Percentiles rank a stretch among this genome's conserved stretches.
Evolutionary conservation across 2,888 invertebrate species (phyloP).

Genomic region (Chironomus tentans): DNA sequence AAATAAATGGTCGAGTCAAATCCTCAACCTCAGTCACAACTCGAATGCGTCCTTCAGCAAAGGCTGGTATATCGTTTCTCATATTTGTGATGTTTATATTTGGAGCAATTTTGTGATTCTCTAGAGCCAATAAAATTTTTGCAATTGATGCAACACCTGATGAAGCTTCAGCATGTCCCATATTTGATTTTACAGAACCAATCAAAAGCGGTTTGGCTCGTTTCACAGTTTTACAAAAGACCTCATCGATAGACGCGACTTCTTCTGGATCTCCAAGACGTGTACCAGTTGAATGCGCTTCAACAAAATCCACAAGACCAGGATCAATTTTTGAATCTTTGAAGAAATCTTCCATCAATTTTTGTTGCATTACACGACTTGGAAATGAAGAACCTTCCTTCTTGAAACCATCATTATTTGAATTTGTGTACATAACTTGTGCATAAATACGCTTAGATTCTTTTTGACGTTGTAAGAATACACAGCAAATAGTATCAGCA

Average conservation of each 20-base stretch:
- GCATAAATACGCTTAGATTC: constrained; percentile 53
- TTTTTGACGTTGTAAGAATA: constrained; percentile 47
- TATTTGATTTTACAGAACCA: constrained; percentile 79
- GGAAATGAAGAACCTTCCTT: constrained; percentile 34
- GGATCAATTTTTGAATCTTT: constrained; percentile 45
- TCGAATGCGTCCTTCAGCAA: constrained; percentile 48
- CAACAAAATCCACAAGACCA: constrained; percentile 46
- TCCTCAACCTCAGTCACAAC: constrained; percentile 60
- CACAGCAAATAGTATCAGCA: constrained; percentile 42
- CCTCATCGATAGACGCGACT: constrained; percentile 60
- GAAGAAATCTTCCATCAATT: constrained; percentile 45
- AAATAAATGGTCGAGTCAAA: constrained; percentile 62
- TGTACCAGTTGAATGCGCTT: constrained; percentile 51
- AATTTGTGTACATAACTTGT: constrained; percentile 51
- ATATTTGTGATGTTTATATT: constrained; percentile 64
- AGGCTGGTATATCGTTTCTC: constrained; percentile 47
- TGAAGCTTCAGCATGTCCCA: constrained; percentile 78
- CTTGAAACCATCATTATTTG: constrained; percentile 48
- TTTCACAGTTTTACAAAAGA: constrained; percentile 56
- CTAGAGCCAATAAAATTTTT: constrained; percentile 65
- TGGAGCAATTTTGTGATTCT: constrained; percentile 63
- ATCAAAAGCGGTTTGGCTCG: constrained; percentile 63
- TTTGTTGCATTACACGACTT: constrained; percentile 33
- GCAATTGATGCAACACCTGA: constrained; percentile 66
- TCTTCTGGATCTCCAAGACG: constrained; percentile 73